A percentile compares a stretch with the other conserved stretches of the same genome.
phyloP scores from a whole-genome alignment of 1,140 invertebrate species.

The Drosophila cardini region DNA sequence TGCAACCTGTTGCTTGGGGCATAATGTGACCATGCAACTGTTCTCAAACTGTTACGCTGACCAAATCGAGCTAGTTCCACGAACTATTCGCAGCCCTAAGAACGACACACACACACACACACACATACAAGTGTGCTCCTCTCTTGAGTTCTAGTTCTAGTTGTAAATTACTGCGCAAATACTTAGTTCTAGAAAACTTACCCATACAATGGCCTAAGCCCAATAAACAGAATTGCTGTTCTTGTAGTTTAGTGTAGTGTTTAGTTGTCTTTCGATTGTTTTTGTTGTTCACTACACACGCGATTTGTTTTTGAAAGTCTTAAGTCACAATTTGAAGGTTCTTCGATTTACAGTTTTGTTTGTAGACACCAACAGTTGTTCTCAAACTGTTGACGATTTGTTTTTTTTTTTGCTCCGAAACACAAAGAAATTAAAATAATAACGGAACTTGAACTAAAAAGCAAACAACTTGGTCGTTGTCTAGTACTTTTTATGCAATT shows the following conservation, averaged over 20 bases:
- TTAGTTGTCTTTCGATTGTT: conserved; percentile 36
- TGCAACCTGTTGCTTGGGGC: conserved; percentile 36
- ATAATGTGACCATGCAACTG: neutral
- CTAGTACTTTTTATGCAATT: conserved; percentile 23
- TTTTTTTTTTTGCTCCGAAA: conserved; percentile 41
- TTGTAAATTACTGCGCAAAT: neutral
- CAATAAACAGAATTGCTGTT: conserved; percentile 72
- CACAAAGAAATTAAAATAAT: conserved; percentile 74
- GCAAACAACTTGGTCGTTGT: conserved; percentile 64
- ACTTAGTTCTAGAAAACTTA: conserved; percentile 54
- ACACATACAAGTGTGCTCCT: neutral
- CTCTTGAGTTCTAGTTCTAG: neutral
- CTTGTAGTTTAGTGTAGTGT: conserved; percentile 28
- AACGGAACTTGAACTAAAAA: conserved; percentile 73
- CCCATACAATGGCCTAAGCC: conserved; percentile 85
- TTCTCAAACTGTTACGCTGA: conserved; percentile 1
- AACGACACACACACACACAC: neutral
- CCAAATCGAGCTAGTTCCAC: neutral
- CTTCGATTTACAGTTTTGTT: conserved; percentile 13
- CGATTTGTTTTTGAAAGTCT: conserved; percentile 23
- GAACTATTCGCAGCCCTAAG: neutral
- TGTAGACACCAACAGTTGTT: conserved; percentile 37
- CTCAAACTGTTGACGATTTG: conserved; percentile 44
- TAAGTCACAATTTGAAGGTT: conserved; percentile 21
- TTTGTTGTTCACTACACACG: conserved; percentile 40